Conservation (phyloP, 2,888 invertebrate species). For the Rapana venosa region DNA sequence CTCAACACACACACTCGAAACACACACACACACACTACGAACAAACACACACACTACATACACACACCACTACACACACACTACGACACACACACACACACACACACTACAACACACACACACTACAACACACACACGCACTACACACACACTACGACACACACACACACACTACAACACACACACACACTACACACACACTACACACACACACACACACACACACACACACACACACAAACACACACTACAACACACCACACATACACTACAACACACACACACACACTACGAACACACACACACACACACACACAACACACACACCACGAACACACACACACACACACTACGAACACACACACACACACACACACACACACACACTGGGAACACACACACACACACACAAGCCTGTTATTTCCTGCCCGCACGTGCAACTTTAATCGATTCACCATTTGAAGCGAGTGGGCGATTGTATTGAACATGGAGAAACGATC, state of each 20-base stretch:
- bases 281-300: too few relatives aligned
- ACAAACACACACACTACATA: too few relatives aligned
- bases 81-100: not conserved
- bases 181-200: too few relatives aligned
- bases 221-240: too few relatives aligned
- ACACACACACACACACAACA: not conserved
- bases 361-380: slow-evolving; percentile 3
- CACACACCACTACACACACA: not conserved
- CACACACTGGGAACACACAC: not conserved
- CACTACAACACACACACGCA: not conserved
- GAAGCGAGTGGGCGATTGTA: not conserved
- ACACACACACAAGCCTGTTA: not conserved
- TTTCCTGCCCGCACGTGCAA: not conserved
- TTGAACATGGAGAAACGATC: not conserved
- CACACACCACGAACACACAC: not conserved
- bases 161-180: not conserved
- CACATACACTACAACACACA: too few relatives aligned
- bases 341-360: not conserved
- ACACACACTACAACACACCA: too few relatives aligned
- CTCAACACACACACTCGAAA: not conserved
- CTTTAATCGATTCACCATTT: not conserved
- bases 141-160: not conserved
- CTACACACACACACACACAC: too few relatives aligned
- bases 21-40: not conserved
- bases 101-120: not conserved